Evolutionary conservation across 2,888 invertebrate genomes (phyloP).

Genomic region (Meteorus colon): DNA sequence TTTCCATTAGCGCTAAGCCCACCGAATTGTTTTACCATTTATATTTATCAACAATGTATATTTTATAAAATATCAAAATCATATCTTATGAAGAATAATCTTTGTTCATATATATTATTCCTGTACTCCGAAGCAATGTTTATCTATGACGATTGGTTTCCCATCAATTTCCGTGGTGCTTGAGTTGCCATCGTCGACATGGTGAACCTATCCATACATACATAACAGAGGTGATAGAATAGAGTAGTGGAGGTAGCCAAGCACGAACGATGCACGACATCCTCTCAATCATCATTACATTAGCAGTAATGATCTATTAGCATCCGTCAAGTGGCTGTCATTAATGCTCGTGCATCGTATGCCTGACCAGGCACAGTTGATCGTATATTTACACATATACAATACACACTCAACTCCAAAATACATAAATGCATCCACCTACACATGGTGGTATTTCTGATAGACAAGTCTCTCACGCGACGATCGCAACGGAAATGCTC

Average conservation of each 20-base stretch:
- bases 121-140: background rate
- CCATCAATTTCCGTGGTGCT: slow-evolving; percentile 31
- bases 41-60: background rate
- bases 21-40: background rate
- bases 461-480: slow-evolving; percentile 42
- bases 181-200: slow-evolving; percentile 6
- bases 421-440: slow-evolving; percentile 18
- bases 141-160: slow-evolving; percentile 20
- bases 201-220: background rate
- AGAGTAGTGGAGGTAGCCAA: slow-evolving; percentile 38
- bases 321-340: slow-evolving; percentile 67
- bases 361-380: slow-evolving; percentile 43
- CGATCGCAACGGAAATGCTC: slow-evolving; percentile 57
- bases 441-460: slow-evolving; percentile 24
- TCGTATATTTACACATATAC: background rate
- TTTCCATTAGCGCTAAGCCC: slow-evolving; percentile 18
- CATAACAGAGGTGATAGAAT: slow-evolving; percentile 1
- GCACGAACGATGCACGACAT: slow-evolving; percentile 53
- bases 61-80: no score
- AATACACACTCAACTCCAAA: slow-evolving; percentile 2
- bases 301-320: slow-evolving; percentile 67
- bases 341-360: slow-evolving; percentile 58
- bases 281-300: slow-evolving; percentile 69
- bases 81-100: background rate
- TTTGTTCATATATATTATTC: background rate